phyloP scores from a whole-genome alignment of 2,888 invertebrate genomes.

The Thecocarcelia acutangulata region DNA sequence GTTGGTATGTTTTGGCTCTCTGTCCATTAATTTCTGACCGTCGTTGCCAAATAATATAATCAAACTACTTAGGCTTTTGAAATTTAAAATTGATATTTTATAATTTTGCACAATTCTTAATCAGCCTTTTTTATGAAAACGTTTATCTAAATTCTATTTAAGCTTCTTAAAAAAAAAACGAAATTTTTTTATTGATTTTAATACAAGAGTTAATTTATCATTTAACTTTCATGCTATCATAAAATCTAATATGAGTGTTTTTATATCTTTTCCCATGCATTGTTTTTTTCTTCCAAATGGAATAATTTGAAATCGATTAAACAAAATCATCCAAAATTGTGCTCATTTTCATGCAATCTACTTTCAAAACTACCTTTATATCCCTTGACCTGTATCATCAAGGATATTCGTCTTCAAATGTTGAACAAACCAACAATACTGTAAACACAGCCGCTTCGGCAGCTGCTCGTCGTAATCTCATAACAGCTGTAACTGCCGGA shows the following conservation, averaged over 20 bases:
- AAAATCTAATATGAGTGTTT: slow-evolving; percentile 54
- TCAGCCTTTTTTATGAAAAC: slow-evolving; percentile 1
- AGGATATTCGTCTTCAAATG: slow-evolving; percentile 72
- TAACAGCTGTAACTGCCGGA: slow-evolving; percentile 73
- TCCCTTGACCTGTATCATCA: slow-evolving; percentile 57
- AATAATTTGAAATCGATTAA: slow-evolving; percentile 23
- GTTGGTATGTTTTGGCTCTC: background rate
- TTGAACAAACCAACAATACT: slow-evolving; percentile 72
- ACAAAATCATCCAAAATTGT: slow-evolving; percentile 4
- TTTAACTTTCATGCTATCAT: slow-evolving; percentile 11
- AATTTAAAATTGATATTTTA: slow-evolving; percentile 18
- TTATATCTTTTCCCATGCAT: slow-evolving; percentile 38
- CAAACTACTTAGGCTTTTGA: slow-evolving; percentile 2
- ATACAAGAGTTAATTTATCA: slow-evolving; percentile 2
- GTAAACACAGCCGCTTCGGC: slow-evolving; percentile 71
- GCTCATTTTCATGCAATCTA: slow-evolving; percentile 3
- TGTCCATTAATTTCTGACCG: slow-evolving; percentile 18
- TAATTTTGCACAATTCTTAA: slow-evolving; percentile 51
- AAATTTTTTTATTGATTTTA: slow-evolving; percentile 13
- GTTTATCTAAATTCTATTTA: slow-evolving; percentile 13
- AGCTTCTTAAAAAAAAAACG: slow-evolving; percentile 37
- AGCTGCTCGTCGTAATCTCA: slow-evolving; percentile 73
- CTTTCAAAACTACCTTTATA: slow-evolving; percentile 19
- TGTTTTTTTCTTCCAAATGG: slow-evolving; percentile 18
- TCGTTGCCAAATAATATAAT: slow-evolving; percentile 25